phyloP scores from a whole-genome alignment of 2,113 vertebrate species.

The Trinectes maculatus region DNA sequence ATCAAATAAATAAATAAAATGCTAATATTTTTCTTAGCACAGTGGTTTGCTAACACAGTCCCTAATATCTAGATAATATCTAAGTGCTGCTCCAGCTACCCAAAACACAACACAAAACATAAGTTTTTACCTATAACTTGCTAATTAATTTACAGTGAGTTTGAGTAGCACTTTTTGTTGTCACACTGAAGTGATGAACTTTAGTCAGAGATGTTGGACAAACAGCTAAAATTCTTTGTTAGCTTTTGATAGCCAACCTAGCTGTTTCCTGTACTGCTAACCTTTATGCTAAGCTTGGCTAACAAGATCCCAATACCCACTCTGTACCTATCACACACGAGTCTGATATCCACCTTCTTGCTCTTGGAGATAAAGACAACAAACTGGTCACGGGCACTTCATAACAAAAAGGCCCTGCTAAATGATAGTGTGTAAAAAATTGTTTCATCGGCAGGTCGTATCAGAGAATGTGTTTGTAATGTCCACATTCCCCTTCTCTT shows the following conservation, averaged over 20 bases:
- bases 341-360: constrained; percentile 3
- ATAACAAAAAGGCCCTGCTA: constrained; percentile 34
- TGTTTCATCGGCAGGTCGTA: constrained; percentile 24
- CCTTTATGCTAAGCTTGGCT: not conserved
- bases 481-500: constrained; percentile 34
- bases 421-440: not conserved
- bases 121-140: no score
- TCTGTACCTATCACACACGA: not conserved
- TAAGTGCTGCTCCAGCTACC: no score
- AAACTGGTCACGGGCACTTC: not conserved
- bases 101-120: no score
- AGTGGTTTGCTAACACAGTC: no score
- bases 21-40: no score
- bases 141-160: no score
- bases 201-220: not conserved
- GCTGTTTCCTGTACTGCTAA: not conserved
- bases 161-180: no score
- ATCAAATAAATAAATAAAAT: no score
- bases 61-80: no score
- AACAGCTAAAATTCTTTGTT: not conserved
- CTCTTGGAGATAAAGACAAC: not conserved
- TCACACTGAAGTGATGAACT: not conserved
- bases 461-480: constrained; percentile 28
- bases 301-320: not conserved
- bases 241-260: not conserved